phyloP scores from a whole-genome alignment of 2,888 invertebrate species.

The Boloria euphrosyne region DNA sequence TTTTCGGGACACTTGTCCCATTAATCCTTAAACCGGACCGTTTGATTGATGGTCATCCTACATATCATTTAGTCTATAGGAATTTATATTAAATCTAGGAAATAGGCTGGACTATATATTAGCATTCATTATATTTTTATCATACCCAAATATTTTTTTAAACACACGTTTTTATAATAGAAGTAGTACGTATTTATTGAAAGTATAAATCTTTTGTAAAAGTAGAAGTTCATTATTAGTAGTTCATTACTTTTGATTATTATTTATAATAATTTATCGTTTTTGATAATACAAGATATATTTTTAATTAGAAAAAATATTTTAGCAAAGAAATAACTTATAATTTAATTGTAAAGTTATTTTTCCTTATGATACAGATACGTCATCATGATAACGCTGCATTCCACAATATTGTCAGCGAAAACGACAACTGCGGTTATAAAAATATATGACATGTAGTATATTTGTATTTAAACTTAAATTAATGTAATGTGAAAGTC shows the following conservation, averaged over 20 bases:
- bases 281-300: background rate
- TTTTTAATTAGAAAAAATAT: background rate
- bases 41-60: conserved; percentile 61
- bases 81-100: conserved; percentile 57
- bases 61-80: conserved; percentile 42
- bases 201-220: too few species aligned
- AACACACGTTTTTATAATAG: too few species aligned
- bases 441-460: conserved; percentile 35
- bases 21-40: conserved; percentile 64
- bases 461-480: conserved; percentile 26
- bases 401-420: conserved; percentile 41
- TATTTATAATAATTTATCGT: background rate
- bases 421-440: conserved; percentile 38
- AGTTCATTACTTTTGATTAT: too few species aligned
- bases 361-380: conserved; percentile 26
- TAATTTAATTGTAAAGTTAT: conserved; percentile 1
- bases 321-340: background rate
- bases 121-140: background rate
- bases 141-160: background rate
- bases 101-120: background rate
- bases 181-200: too few species aligned
- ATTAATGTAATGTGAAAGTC: background rate
- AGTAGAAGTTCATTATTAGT: too few species aligned
- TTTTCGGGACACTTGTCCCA: conserved; percentile 77
- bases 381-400: conserved; percentile 38